Conservation (phyloP, 2,888 invertebrate species). For the Neocrepidodera transversa region DNA sequence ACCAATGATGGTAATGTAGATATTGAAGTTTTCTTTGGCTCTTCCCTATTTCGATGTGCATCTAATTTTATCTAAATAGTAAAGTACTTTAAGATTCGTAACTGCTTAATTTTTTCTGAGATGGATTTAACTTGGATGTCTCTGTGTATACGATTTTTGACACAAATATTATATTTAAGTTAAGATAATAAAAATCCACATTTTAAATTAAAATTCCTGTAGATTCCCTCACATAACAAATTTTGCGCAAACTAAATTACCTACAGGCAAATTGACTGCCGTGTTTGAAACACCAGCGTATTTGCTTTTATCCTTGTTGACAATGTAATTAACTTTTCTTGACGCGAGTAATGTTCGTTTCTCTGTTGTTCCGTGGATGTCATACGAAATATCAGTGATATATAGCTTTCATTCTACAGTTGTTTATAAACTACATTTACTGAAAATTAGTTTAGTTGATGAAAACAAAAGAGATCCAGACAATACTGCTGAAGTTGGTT, state of each 20-base stretch:
- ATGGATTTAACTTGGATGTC: no score
- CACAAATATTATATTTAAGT: no score
- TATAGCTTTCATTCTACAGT: constrained; percentile 17
- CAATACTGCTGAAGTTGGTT: constrained; percentile 18
- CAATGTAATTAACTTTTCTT: constrained; percentile 28
- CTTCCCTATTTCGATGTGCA: no score
- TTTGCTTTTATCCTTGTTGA: constrained; percentile 17
- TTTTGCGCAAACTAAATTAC: background rate
- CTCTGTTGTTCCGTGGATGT: constrained; percentile 12
- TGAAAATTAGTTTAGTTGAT: constrained; percentile 25
- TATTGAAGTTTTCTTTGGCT: no score
- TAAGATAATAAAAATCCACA: no score
- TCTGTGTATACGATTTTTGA: no score
- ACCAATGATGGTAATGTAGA: no score
- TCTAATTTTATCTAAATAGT: no score
- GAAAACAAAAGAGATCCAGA: constrained; percentile 13
- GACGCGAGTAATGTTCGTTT: constrained; percentile 11
- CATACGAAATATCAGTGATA: constrained; percentile 26
- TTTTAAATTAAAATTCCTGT: no score
- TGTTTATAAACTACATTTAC: constrained; percentile 25
- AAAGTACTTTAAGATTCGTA: no score
- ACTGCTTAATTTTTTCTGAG: no score
- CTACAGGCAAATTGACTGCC: background rate
- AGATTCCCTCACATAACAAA: no score
- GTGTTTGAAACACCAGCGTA: constrained; percentile 10